A percentile compares a stretch with the other conserved stretches of the same genome.
phyloP scores from a whole-genome alignment of 2,797 vertebrate species.

The Phoxinus dragarum region DNA sequence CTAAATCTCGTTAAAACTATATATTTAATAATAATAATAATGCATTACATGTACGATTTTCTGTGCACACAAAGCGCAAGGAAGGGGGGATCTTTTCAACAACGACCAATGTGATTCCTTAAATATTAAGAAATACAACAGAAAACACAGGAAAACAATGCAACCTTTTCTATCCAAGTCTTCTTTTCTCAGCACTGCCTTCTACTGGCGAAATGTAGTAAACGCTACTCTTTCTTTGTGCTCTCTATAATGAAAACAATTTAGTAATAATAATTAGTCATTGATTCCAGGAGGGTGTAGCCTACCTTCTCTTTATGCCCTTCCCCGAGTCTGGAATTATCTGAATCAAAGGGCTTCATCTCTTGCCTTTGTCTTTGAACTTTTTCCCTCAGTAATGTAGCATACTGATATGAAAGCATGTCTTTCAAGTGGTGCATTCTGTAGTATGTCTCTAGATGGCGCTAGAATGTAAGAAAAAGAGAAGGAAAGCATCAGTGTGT shows the following conservation, averaged over 20 bases:
- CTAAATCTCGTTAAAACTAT: too few relatives aligned
- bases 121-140: not conserved
- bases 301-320: constrained; percentile 54
- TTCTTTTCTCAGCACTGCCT: constrained; percentile 15
- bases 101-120: too few relatives aligned
- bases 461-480: constrained; percentile 65
- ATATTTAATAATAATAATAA: too few relatives aligned
- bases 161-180: not conserved
- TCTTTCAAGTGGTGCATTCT: constrained; percentile 63
- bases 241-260: not conserved
- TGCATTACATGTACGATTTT: too few relatives aligned
- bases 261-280: not conserved
- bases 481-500: not conserved
- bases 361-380: constrained; percentile 64
- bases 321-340: constrained; percentile 31
- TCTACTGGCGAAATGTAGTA: constrained; percentile 44
- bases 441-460: constrained; percentile 75
- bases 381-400: constrained; percentile 65
- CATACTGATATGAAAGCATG: constrained; percentile 49
- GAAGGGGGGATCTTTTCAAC: too few relatives aligned
- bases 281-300: not conserved
- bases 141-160: not conserved
- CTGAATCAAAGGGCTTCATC: constrained; percentile 51
- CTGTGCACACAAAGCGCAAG: too few relatives aligned
- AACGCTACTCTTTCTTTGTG: not conserved